Evolutionary conservation across 2,113 vertebrate genomes (phyloP), one percentile per base, ranked within the genome.

Genomic region (Rhipidura dahli): DNA sequence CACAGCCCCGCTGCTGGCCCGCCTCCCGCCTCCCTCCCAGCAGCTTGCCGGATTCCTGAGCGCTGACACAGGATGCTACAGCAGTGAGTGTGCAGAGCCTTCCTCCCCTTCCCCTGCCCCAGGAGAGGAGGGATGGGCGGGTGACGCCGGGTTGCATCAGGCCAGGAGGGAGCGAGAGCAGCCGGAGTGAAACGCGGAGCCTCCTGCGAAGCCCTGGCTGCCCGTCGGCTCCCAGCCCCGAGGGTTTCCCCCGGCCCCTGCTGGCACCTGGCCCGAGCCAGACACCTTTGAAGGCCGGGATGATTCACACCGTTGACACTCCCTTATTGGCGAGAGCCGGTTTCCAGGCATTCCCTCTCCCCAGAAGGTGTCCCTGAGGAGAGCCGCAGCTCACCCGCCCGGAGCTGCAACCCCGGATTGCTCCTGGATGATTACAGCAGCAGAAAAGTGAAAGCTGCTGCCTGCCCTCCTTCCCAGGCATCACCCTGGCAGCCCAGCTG

Each of bases 11-110:
- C 35, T 79, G 80, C 93, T 95, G 70, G 69, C 61, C 37, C 28
- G n/a, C 56, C 31, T 73, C 61, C 83, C 39, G 73, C 83, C 83
- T 54, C 83, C 76, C 94, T 96, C 96, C 84, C 92, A 51, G 84
- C 82, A 91, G 95, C 90, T 64, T 71, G 22, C 76, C 60, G 31
- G 96, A 98, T 98, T 98, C 98, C 98, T 97, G 94, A 97, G 93
- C 75, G 95, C 93, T 98, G 98, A 98, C 96, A 97, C 97, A 96
- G 83, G 89, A 97, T 83, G 73, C 89, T 93, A 93, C 92, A 91
- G 95, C 95, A 50, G 27, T 75, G 89, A 97, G 64, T 26, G 87
- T 56, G 78, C 69, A 27, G 75, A 13, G 79, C 96, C 91, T 51
- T 90, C 92, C 93, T 94, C 94, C 86, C 84, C 89, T 77, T 77